phyloP scores from a whole-genome alignment of 2,113 vertebrate species.

The Rhizomys pruinosus region DNA sequence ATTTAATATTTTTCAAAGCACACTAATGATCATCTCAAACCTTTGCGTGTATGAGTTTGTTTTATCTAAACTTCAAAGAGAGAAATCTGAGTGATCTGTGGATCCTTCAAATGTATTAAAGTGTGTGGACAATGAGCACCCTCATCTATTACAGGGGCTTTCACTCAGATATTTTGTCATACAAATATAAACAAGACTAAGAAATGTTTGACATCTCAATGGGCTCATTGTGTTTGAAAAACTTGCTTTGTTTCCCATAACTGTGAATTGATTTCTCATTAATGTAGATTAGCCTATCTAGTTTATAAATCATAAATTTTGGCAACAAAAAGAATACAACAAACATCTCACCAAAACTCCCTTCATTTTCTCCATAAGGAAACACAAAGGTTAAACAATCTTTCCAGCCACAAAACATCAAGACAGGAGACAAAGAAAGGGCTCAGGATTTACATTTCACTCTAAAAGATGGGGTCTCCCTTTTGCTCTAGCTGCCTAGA shows the following conservation, averaged over 20 bases:
- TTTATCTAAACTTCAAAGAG: slow-evolving; percentile 14
- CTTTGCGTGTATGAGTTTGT: slow-evolving; percentile 39
- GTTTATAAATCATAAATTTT: slow-evolving; percentile 23
- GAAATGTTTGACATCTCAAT: not conserved
- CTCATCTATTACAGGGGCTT: not conserved
- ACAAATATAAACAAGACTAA: not conserved
- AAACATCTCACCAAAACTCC: not conserved
- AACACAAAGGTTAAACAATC: not conserved
- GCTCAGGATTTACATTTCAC: not conserved
- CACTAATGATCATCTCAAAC: not conserved
- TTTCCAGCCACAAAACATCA: not conserved
- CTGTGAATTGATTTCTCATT: not conserved
- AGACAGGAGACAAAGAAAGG: not conserved
- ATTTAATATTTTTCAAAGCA: slow-evolving; percentile 59
- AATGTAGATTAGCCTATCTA: not conserved
- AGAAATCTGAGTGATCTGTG: slow-evolving; percentile 20
- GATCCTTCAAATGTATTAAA: not conserved
- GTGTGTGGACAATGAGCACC: not conserved
- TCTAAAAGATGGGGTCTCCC: too few relatives aligned
- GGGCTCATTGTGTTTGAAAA: not conserved
- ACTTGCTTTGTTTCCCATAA: not conserved
- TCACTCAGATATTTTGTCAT: slow-evolving; percentile 15
- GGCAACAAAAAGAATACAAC: not conserved
- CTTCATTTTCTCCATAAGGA: not conserved
- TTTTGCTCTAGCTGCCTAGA: too few relatives aligned